Conservation (phyloP, 2,797 vertebrate genomes). For the Phaenicophaeus curvirostris region DNA sequence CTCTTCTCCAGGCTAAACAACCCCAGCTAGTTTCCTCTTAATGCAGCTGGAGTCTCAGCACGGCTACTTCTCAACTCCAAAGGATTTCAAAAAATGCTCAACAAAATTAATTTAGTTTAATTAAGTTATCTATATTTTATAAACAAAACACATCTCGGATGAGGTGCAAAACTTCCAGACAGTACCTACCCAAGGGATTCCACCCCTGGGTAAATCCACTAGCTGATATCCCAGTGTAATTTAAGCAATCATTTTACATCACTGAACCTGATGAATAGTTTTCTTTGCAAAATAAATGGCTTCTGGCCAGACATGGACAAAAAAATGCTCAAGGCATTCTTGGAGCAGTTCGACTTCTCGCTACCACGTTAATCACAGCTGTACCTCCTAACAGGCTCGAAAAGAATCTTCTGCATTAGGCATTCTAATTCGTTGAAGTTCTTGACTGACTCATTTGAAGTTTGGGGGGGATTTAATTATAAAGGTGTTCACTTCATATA, state of each 20-base stretch:
- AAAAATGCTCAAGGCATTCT: conserved; percentile 16
- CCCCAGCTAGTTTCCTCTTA: not conserved
- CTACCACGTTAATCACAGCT: not conserved
- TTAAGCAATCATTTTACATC: conserved; percentile 64
- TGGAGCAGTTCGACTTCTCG: conserved; percentile 9
- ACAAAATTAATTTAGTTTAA: conserved; percentile 75
- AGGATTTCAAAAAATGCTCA: conserved; percentile 52
- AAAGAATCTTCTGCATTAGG: not conserved
- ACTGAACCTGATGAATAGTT: conserved; percentile 58
- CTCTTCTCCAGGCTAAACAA: too few species aligned
- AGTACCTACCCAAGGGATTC: conserved; percentile 62
- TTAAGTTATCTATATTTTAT: conserved; percentile 73
- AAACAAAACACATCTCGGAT: conserved; percentile 64
- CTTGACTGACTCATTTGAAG: conserved; percentile 12
- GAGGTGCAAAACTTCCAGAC: conserved; percentile 58
- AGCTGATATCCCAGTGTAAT: conserved; percentile 42
- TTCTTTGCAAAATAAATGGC: conserved; percentile 20
- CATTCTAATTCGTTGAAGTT: not conserved
- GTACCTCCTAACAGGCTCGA: conserved; percentile 25
- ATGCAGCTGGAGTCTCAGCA: conserved; percentile 28
- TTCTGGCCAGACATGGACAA: conserved; percentile 28
- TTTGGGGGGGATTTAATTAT: not conserved
- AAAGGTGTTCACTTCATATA: not conserved
- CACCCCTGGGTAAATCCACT: conserved; percentile 10
- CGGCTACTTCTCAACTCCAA: not conserved